A percentile compares a stretch with the other conserved stretches of the same genome.
These are phyloP conservation scores for Yoshiicerus persimilis DNA, from an alignment of 1,140 invertebrate genomes.

Conservation along the genomic window DNA sequence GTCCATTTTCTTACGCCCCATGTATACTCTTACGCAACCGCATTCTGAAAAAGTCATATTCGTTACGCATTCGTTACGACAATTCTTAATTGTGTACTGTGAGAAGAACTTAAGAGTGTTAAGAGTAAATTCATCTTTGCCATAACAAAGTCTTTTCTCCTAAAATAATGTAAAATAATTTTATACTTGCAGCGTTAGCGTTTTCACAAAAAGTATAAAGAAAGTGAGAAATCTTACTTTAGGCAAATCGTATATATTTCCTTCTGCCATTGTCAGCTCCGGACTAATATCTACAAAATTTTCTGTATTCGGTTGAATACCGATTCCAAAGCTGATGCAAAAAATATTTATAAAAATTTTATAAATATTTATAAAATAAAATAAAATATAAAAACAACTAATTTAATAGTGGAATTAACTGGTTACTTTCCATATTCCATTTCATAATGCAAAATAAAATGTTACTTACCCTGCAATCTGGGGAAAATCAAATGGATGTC, in stretches of 20 bases:
- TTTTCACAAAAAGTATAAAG: neutral
- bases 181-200: too few species aligned
- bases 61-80: neutral
- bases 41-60: neutral
- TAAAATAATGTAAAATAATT: neutral
- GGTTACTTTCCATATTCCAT: too few species aligned
- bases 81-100: neutral
- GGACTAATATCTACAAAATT: conserved; percentile 24
- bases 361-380: too few species aligned
- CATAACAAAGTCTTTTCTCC: neutral
- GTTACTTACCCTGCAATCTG: neutral
- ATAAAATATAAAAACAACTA: too few species aligned
- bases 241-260: neutral
- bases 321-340: conserved; percentile 26
- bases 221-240: neutral
- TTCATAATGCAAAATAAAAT: too few species aligned
- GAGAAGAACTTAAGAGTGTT: neutral
- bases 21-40: neutral
- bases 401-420: too few species aligned
- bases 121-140: neutral
- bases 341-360: too few species aligned
- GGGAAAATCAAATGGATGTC: neutral
- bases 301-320: conserved; percentile 10
- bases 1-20: neutral
- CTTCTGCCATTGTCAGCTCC: conserved; percentile 25